These are phyloP conservation scores for Chouioia cunea DNA, from an alignment of 2,888 invertebrate genomes.

Conservation along the genomic window DNA sequence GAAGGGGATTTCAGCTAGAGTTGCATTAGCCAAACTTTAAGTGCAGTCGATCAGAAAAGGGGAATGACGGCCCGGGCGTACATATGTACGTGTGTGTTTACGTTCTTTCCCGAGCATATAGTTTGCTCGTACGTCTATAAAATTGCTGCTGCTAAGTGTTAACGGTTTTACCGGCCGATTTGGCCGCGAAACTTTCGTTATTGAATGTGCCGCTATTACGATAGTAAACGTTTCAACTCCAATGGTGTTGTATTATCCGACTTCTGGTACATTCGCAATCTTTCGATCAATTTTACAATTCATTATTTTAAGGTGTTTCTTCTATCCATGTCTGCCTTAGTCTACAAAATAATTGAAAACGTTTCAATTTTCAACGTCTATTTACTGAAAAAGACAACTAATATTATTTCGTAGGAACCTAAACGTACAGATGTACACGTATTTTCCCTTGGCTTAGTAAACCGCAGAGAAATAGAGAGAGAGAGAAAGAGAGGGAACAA, in stretches of 20 bases:
- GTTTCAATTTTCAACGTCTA: no score
- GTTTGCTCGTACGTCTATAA: conserved; percentile 17
- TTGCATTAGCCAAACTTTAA: conserved; percentile 31
- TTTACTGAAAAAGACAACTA: neutral
- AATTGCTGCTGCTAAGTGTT: conserved; percentile 1
- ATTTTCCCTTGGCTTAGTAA: no score
- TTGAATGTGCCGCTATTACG: conserved; percentile 1
- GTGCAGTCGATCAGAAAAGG: conserved; percentile 37
- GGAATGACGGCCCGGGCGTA: conserved; percentile 1
- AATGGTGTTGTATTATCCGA: no score
- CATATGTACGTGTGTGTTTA: neutral
- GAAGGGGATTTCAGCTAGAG: neutral
- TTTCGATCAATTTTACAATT: no score
- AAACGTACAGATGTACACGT: neutral
- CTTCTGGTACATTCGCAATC: no score
- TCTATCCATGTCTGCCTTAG: no score
- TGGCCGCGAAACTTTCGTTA: conserved; percentile 6
- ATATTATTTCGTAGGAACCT: neutral
- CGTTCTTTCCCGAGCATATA: neutral
- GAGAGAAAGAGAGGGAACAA: neutral
- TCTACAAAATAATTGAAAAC: no score
- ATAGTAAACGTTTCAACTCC: no score
- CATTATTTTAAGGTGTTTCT: no score
- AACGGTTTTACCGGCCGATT: no score
- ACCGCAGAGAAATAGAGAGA: no score